These are phyloP conservation scores for Cosmia pyralina DNA, from an alignment of 2,888 invertebrate species.

Conservation along the genomic window DNA sequence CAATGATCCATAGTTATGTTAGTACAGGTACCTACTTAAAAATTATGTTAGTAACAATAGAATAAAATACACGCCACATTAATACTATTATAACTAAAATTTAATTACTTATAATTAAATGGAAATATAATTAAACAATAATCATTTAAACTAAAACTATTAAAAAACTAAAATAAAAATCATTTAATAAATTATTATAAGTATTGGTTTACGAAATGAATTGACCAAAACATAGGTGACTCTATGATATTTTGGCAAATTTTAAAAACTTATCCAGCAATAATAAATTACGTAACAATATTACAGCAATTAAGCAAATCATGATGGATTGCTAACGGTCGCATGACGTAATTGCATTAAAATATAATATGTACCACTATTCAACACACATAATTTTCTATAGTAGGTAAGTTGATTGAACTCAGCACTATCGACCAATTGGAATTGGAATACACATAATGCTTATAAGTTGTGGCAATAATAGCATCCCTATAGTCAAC, in stretches of 20 bases:
- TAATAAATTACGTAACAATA: constrained; percentile 21
- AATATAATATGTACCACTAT: constrained; percentile 10
- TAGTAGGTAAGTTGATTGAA: constrained; percentile 1
- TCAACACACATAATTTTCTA: background rate
- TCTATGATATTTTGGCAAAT: no score
- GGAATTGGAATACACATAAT: constrained; percentile 11
- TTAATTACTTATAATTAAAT: no score
- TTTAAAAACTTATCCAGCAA: constrained; percentile 4
- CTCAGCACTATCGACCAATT: constrained; percentile 10
- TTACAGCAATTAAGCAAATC: constrained; percentile 36
- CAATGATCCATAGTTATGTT: no score
- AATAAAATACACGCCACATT: no score
- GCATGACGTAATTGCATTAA: constrained; percentile 38
- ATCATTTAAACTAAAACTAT: no score
- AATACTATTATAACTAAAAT: no score
- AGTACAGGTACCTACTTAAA: no score
- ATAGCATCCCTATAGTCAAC: constrained; percentile 26
- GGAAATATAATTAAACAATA: no score
- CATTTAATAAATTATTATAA: no score
- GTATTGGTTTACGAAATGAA: background rate
- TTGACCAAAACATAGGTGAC: background rate
- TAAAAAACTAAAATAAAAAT: no score
- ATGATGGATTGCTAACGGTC: constrained; percentile 30
- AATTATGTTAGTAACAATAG: no score
- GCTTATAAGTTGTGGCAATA: constrained; percentile 21